A percentile compares a stretch with the other conserved stretches of the same genome.
phyloP scores from a whole-genome alignment of 2,888 invertebrate species.

The Tanypteryx hageni region DNA sequence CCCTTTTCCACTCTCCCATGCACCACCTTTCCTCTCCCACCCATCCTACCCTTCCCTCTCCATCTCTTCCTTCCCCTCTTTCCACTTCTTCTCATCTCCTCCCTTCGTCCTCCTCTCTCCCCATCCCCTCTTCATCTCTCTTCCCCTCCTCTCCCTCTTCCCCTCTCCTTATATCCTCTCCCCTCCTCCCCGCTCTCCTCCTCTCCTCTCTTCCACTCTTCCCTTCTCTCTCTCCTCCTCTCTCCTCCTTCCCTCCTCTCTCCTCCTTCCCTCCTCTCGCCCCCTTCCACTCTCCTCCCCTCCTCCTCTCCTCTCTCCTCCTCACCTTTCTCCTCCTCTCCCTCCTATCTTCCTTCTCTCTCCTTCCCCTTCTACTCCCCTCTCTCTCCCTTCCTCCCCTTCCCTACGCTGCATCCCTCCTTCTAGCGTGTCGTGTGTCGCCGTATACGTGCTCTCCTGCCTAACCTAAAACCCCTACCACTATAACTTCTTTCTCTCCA shows the following conservation, averaged over 20 bases:
- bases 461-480: background rate
- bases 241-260: background rate
- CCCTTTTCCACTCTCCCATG: background rate
- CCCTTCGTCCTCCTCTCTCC: background rate
- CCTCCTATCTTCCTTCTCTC: no score
- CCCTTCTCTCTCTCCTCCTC: constrained; percentile 43
- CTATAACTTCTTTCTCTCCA: no score
- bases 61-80: background rate
- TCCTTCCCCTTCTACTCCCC: background rate
- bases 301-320: no score
- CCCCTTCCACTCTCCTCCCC: no score
- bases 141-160: background rate
- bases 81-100: no score
- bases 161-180: no score
- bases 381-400: constrained; percentile 65
- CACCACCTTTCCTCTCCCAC: constrained; percentile 65
- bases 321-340: no score
- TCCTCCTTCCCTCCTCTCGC: constrained; percentile 22
- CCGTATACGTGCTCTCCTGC: background rate
- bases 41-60: constrained; percentile 17
- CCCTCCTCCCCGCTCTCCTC: no score
- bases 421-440: background rate
- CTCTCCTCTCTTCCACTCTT: constrained; percentile 55
- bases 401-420: constrained; percentile 43
- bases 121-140: constrained; percentile 64